Percentiles rank a stretch among this genome's conserved stretches.
phyloP scores from a whole-genome alignment of 2,113 vertebrate genomes.

The Callipepla squamata region DNA sequence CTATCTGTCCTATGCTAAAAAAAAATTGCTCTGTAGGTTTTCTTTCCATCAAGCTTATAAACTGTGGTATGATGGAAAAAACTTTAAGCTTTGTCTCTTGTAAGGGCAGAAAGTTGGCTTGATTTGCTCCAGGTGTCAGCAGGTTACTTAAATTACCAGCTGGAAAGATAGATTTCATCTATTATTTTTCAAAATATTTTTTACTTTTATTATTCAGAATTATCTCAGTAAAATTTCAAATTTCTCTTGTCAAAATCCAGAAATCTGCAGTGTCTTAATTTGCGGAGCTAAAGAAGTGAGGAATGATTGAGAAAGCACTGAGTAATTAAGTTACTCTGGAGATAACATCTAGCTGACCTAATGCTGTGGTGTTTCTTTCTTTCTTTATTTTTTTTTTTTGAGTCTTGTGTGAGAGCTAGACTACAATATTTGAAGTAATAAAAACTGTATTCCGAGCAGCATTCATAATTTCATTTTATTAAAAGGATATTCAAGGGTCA shows the following conservation, averaged over 20 bases:
- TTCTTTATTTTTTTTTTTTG: constrained; percentile 9
- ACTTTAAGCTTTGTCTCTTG: background rate
- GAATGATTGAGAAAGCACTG: background rate
- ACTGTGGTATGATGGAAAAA: background rate
- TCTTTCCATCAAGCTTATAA: background rate
- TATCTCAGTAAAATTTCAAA: background rate
- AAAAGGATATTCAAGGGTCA: background rate
- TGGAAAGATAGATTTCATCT: background rate
- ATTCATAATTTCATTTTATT: background rate
- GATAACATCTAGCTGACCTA: constrained; percentile 19
- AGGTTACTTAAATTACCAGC: background rate
- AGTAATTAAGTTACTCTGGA: constrained; percentile 43
- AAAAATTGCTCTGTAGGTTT: background rate
- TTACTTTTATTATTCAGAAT: background rate
- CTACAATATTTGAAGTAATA: background rate
- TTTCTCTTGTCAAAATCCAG: background rate
- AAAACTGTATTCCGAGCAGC: background rate
- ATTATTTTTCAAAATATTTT: background rate
- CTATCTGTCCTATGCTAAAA: background rate
- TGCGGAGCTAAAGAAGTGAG: background rate
- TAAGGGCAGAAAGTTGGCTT: background rate
- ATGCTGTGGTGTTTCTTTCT: constrained; percentile 4
- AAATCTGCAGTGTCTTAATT: background rate
- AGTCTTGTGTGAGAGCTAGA: background rate
- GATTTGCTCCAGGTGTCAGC: background rate